phyloP scores from a whole-genome alignment of 2,113 vertebrate species.

The Typhlomys cinereus region DNA sequence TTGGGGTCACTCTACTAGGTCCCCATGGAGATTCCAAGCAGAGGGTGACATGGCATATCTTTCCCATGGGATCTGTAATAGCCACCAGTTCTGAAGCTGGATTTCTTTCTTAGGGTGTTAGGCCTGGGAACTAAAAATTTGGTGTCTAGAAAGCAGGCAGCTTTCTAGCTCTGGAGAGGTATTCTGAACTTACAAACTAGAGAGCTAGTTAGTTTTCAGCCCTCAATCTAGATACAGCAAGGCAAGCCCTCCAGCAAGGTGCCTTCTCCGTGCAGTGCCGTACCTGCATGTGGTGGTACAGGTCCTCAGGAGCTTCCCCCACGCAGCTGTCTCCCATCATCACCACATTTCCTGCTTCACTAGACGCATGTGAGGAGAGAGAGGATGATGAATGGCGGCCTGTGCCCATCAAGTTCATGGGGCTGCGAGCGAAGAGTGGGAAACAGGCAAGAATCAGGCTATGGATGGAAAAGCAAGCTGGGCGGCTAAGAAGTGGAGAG shows the following conservation, averaged over 20 bases:
- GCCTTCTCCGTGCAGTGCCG: neutral
- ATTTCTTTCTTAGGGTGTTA: slow-evolving; percentile 21
- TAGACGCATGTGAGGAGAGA: slow-evolving; percentile 95
- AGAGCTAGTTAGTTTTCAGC: neutral
- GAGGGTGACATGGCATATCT: neutral
- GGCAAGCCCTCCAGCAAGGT: neutral
- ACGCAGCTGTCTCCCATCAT: slow-evolving; percentile 92
- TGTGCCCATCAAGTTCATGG: slow-evolving; percentile 93
- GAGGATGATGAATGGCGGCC: slow-evolving; percentile 96
- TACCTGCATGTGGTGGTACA: slow-evolving; percentile 95
- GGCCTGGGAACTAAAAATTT: neutral
- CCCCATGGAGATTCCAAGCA: neutral
- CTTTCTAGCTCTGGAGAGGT: neutral
- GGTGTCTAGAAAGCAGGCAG: neutral
- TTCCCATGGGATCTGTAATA: neutral
- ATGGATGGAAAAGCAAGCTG: neutral
- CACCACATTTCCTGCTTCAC: slow-evolving; percentile 93
- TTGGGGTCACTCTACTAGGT: neutral
- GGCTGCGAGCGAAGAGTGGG: slow-evolving; percentile 87
- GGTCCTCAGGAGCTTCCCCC: slow-evolving; percentile 92
- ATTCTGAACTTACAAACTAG: neutral
- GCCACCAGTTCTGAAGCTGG: neutral
- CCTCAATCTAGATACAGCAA: neutral
- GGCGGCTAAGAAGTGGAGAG: neutral
- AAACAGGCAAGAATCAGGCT: slow-evolving; percentile 66